These are phyloP conservation scores for Ophioderma brevispina DNA, from an alignment of 35 echinoderm and acorn worm genomes.

Conservation along the genomic window DNA sequence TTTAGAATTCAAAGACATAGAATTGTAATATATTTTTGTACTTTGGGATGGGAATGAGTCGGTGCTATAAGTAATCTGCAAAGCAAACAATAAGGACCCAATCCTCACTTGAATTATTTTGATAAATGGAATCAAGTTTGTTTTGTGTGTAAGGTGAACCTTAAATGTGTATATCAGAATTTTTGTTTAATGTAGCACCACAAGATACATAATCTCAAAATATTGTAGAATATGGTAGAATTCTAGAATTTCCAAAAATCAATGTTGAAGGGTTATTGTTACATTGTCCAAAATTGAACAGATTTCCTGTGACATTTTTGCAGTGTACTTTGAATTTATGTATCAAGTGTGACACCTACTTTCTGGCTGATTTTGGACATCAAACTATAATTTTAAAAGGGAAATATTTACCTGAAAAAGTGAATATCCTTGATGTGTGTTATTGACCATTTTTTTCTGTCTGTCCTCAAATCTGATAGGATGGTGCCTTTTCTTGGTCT, in stretches of 20 bases:
- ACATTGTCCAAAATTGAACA: not conserved
- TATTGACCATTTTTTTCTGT: not conserved
- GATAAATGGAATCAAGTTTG: too few relatives aligned
- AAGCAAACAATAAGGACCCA: too few relatives aligned
- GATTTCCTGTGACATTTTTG: not conserved
- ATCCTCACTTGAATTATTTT: too few relatives aligned
- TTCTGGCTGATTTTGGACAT: not conserved
- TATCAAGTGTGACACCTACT: not conserved
- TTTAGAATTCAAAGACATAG: not conserved
- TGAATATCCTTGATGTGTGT: too few relatives aligned
- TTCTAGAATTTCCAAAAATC: not conserved
- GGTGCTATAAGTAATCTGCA: not conserved
- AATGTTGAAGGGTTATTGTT: not conserved
- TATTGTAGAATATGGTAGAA: not conserved
- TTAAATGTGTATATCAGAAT: too few relatives aligned
- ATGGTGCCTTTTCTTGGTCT: not conserved
- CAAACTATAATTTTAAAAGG: too few relatives aligned
- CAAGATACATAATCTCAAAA: not conserved
- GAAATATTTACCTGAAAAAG: too few relatives aligned
- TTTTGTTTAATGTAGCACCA: not conserved
- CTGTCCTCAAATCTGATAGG: too few relatives aligned
- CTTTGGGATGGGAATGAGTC: not conserved
- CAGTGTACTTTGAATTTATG: not conserved
- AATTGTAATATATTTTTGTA: slow-evolving; percentile 7
- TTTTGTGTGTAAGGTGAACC: too few relatives aligned